These are phyloP conservation scores for Halictus ligatus DNA, from an alignment of 2,888 invertebrate species.

Conservation along the genomic window DNA sequence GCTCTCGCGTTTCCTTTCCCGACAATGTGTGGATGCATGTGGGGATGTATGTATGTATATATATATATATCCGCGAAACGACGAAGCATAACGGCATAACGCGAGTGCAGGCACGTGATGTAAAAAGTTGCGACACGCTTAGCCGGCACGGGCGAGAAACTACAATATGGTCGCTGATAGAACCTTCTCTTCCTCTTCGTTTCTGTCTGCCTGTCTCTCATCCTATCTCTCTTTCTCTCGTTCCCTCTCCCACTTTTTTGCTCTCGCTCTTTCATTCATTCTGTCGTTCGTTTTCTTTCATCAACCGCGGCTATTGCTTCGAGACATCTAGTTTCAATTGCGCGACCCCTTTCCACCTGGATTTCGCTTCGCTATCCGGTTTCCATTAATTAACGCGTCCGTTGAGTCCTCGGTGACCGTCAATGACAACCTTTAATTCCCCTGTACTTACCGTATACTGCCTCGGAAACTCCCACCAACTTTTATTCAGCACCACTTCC, in stretches of 20 bases:
- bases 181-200: conserved; percentile 24
- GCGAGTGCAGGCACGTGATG: conserved; percentile 59
- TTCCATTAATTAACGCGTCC: conserved; percentile 20
- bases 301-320: not conserved
- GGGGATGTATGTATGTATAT: not conserved
- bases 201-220: not conserved
- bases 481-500: too few relatives aligned
- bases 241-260: not conserved
- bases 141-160: conserved; percentile 46
- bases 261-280: not conserved
- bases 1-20: conserved; percentile 37
- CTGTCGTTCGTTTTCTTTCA: not conserved
- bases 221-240: not conserved
- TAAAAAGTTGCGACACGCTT: conserved; percentile 70
- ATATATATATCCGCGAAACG: conserved; percentile 54
- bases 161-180: conserved; percentile 58
- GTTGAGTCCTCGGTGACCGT: not conserved
- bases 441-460: not conserved
- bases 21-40: conserved; percentile 44
- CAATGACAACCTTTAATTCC: not conserved
- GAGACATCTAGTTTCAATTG: conserved; percentile 21
- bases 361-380: not conserved
- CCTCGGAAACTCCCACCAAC: too few relatives aligned
- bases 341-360: not conserved
- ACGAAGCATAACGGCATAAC: conserved; percentile 72